Base-by-base conservation (phyloP, 2,797 vertebrate species). In the Dromococcyx pavoninus region DNA sequence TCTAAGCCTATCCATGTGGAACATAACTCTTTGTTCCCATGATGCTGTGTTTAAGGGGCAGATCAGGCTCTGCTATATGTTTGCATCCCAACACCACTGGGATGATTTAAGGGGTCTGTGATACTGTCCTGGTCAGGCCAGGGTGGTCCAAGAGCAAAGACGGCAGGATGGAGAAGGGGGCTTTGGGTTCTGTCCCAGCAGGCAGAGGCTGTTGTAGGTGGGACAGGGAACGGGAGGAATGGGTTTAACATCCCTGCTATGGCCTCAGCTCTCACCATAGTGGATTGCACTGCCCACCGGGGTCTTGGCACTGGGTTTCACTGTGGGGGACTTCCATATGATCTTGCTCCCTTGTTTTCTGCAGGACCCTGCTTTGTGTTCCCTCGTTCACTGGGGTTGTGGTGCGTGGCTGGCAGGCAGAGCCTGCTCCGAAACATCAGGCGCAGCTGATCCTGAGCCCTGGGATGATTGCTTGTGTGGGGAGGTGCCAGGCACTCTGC, bases 401-500 rank as follows among this genome's bases (percentile, higher is more conserved):
- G 51, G 16, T 0, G 2, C 44, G 74, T 0, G 12, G 17, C 35
- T 44, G 71, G 24, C 0, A 7, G 60, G 48, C 77, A 62, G 13
- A 71, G 16, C 27, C n/a, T 4, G 6, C 70, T 17, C 65, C 4
- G 4, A 17, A 46, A 16, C 0, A 0, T 10, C 65, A 21, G 54
- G 7, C 18, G 5, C 4, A 17, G 67, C 66, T 35, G 57, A 8
- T 6, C 30, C 58, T 3, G 39, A 16, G 65, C 9, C 9, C 65
- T 11, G 4, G 13, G 70, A 54, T 3, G 0, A n/a, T 33, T 3
- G 0, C n/a, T 4, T 3, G 0, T 1, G 0, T 3, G 0, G 3
- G 39, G 30, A 77, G 32, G 7, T 69, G 70, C 73, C 56, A 11
- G 41, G 6, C 4, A 2, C 39, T 54, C 21, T 2, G 39, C 14